These are phyloP conservation scores for Synergus umbraculus DNA, from an alignment of 2,888 invertebrate species.

Conservation along the genomic window DNA sequence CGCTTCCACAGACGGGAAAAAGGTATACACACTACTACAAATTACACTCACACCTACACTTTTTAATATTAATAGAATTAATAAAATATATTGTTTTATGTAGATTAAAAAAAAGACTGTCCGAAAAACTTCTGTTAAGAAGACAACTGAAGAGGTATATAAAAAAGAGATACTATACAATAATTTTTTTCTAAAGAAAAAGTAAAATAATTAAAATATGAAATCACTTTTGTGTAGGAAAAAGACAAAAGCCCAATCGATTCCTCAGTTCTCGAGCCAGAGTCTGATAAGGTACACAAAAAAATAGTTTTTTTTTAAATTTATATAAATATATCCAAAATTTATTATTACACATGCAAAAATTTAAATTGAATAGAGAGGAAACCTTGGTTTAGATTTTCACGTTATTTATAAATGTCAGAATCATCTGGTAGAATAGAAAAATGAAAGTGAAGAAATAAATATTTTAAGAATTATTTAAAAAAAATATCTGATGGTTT, in stretches of 20 bases:
- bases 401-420: background rate
- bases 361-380: background rate
- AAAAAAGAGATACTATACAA: slow-evolving; percentile 20
- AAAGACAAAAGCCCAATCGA: slow-evolving; percentile 6
- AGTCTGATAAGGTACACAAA: slow-evolving; percentile 7
- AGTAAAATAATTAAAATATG: background rate
- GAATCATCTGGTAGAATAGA: background rate
- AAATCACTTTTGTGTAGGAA: slow-evolving; percentile 30
- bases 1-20: slow-evolving; percentile 5
- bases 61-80: background rate
- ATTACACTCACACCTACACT: background rate
- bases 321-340: background rate
- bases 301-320: background rate
- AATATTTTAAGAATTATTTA: background rate
- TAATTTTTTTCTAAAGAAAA: slow-evolving; percentile 15
- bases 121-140: slow-evolving; percentile 33
- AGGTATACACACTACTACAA: slow-evolving; percentile 5
- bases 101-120: slow-evolving; percentile 34
- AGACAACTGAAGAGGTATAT: slow-evolving; percentile 45
- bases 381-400: background rate
- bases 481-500: background rate
- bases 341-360: background rate
- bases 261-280: background rate
- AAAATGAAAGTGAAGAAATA: background rate
- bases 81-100: background rate